Evolutionary conservation across 2,888 invertebrate species (phyloP).

Genomic region (Eustalomyia histrio): DNA sequence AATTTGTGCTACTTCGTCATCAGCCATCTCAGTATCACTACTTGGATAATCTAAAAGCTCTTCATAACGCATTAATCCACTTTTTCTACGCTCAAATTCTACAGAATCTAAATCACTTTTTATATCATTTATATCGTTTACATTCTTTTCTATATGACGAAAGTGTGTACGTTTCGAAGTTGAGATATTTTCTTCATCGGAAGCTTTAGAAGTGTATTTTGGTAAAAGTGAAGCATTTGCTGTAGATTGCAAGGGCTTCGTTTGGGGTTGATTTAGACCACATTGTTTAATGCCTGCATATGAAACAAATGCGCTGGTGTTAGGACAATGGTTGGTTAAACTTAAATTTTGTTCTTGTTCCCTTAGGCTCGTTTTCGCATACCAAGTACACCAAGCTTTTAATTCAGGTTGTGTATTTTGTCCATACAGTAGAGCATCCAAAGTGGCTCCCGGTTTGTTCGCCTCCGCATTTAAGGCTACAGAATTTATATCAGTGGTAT

Average conservation of each 20-base stretch:
- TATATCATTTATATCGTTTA: conserved; percentile 87
- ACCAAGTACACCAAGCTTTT: conserved; percentile 68
- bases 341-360: conserved; percentile 52
- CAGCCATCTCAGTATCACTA: conserved; percentile 68
- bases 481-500: conserved; percentile 40
- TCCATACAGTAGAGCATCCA: conserved; percentile 67
- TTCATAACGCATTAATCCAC: conserved; percentile 83
- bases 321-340: conserved; percentile 72
- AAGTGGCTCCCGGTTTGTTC: conserved; percentile 67
- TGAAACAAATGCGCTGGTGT: conserved; percentile 72
- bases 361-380: conserved; percentile 31
- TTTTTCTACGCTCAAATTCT: conserved; percentile 84
- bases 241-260: conserved; percentile 34
- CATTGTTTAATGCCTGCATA: conserved; percentile 71
- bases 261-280: conserved; percentile 54
- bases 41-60: conserved; percentile 73
- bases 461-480: conserved; percentile 54
- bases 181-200: conserved; percentile 84
- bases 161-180: conserved; percentile 91
- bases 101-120: conserved; percentile 83
- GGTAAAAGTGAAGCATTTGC: conserved; percentile 18
- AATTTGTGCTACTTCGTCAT: conserved; percentile 67
- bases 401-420: conserved; percentile 68
- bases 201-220: conserved; percentile 40
- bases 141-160: conserved; percentile 86